phyloP scores from a whole-genome alignment of 2,888 invertebrate species.

The Oscheius sp. region DNA sequence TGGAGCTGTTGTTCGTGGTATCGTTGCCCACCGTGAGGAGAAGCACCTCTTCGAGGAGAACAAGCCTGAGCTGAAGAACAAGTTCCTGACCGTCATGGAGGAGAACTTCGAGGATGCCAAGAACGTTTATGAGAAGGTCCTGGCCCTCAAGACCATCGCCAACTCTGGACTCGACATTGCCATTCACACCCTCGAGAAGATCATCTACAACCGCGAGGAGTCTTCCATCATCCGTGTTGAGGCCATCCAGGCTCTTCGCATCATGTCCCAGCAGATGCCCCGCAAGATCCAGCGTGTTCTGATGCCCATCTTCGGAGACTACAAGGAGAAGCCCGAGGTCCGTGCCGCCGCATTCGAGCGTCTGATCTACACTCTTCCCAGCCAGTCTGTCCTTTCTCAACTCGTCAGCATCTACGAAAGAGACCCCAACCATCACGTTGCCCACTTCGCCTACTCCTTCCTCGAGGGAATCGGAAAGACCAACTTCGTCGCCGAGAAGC shows the following conservation, averaged over 20 bases:
- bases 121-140: conserved; percentile 61
- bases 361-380: conserved; percentile 60
- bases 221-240: conserved; percentile 56
- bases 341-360: conserved; percentile 62
- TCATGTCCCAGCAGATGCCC: conserved; percentile 46
- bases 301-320: conserved; percentile 66
- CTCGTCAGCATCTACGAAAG: conserved; percentile 51
- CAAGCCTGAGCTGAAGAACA: conserved; percentile 51
- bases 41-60: conserved; percentile 46
- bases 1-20: conserved; percentile 56
- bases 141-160: conserved; percentile 66
- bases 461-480: conserved; percentile 53
- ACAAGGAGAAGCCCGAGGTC: conserved; percentile 58
- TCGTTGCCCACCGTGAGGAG: conserved; percentile 43
- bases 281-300: conserved; percentile 53
- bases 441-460: conserved; percentile 57
- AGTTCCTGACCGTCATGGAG: conserved; percentile 52
- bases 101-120: conserved; percentile 45
- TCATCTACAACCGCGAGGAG: conserved; percentile 59
- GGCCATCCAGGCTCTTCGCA: conserved; percentile 68
- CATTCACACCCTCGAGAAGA: conserved; percentile 61
- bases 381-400: conserved; percentile 56
- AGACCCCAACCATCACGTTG: conserved; percentile 61
- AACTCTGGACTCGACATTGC: conserved; percentile 68
- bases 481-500: conserved; percentile 1